Conservation (phyloP, 2,888 invertebrate genomes). For the Gonocerus acuteangulatus region DNA sequence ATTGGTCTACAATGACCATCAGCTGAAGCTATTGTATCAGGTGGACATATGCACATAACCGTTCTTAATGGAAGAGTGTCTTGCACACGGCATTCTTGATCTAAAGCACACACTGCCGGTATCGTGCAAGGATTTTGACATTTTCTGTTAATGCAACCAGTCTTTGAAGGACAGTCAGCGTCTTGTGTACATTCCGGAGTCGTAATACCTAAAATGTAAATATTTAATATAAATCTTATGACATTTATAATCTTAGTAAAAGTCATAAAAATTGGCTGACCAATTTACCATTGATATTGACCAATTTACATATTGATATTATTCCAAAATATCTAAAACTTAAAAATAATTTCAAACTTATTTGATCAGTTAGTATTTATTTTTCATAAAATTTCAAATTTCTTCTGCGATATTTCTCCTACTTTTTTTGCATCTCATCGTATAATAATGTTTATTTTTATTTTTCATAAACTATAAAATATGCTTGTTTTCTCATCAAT, state of each 20-base stretch:
- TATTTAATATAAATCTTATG: background rate
- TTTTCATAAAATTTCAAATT: too few species aligned
- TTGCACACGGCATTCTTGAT: constrained; percentile 70
- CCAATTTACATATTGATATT: background rate
- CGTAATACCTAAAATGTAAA: constrained; percentile 28
- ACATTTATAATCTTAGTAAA: too few species aligned
- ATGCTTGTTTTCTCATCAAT: too few species aligned
- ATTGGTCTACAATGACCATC: constrained; percentile 62
- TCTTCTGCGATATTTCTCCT: too few species aligned
- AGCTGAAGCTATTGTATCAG: constrained; percentile 66
- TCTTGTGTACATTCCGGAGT: constrained; percentile 62
- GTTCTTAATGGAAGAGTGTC: constrained; percentile 74
- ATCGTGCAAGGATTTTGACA: constrained; percentile 71
- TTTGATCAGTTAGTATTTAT: too few species aligned
- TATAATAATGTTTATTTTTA: too few species aligned
- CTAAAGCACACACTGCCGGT: constrained; percentile 63
- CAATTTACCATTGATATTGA: background rate
- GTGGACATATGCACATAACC: constrained; percentile 77
- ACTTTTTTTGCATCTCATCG: too few species aligned
- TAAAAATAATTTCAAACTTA: too few species aligned
- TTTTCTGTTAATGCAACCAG: constrained; percentile 67
- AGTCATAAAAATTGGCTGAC: too few species aligned
- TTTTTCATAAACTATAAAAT: too few species aligned
- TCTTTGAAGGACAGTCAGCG: constrained; percentile 63
- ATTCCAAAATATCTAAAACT: too few species aligned